Percentiles rank a stretch among this genome's conserved stretches.
phyloP scores from a whole-genome alignment of 2,113 vertebrate species.

The Corythaixoides concolor region DNA sequence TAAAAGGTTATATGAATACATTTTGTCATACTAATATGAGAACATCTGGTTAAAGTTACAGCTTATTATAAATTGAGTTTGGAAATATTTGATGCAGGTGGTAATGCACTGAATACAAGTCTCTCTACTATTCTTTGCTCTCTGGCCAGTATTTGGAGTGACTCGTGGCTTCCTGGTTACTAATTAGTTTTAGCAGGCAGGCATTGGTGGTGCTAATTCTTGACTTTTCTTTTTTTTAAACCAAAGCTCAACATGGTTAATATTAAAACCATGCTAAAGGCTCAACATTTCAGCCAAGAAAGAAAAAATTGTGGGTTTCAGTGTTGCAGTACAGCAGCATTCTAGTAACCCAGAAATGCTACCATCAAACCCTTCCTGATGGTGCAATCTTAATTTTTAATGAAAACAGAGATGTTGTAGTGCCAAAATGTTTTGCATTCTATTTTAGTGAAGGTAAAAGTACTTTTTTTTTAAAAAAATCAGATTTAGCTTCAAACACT shows the following conservation, averaged over 20 bases:
- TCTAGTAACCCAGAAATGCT: neutral
- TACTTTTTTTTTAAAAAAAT: neutral
- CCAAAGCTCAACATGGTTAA: neutral
- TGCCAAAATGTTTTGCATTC: neutral
- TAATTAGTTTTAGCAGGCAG: neutral
- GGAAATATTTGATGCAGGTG: neutral
- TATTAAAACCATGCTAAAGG: neutral
- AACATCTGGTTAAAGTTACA: neutral
- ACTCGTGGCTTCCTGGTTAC: neutral
- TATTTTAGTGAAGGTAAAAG: neutral
- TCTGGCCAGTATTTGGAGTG: neutral
- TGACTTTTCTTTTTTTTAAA: neutral
- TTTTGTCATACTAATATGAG: neutral
- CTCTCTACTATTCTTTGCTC: neutral
- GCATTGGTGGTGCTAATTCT: neutral
- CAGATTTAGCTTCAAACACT: neutral
- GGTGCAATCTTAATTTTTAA: neutral
- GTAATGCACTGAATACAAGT: neutral
- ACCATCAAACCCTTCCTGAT: neutral
- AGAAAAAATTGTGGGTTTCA: neutral
- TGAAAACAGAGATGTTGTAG: neutral
- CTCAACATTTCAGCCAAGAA: neutral
- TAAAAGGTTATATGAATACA: neutral
- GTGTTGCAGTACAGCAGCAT: constrained; percentile 13
- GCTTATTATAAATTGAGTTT: neutral